Percentiles rank a stretch among this genome's conserved stretches.
These are phyloP conservation scores for Drosophila paracracens DNA, from an alignment of 2,888 invertebrate species.

Conservation along the genomic window DNA sequence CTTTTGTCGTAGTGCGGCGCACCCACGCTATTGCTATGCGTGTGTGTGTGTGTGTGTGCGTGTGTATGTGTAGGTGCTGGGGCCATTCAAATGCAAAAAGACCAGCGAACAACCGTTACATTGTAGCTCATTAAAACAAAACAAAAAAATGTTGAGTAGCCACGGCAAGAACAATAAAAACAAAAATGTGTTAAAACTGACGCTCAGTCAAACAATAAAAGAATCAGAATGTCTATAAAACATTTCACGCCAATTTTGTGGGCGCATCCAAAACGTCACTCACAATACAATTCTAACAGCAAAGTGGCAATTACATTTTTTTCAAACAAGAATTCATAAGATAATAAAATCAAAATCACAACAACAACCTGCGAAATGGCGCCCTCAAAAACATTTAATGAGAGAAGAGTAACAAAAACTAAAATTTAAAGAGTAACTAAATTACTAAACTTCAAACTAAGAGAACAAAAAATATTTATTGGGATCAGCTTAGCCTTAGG, in stretches of 20 bases:
- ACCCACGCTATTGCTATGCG: slow-evolving; percentile 59
- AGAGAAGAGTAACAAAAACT: background rate
- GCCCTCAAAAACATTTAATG: slow-evolving; percentile 39
- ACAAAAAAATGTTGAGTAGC: slow-evolving; percentile 43
- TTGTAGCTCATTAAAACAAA: slow-evolving; percentile 71
- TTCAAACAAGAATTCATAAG: background rate
- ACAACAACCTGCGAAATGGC: slow-evolving; percentile 44
- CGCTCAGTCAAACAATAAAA: slow-evolving; percentile 64
- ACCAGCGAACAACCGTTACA: slow-evolving; percentile 74
- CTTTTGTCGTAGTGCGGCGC: slow-evolving; percentile 42
- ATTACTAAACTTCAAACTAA: background rate
- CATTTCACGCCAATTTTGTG: slow-evolving; percentile 73
- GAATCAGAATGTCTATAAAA: slow-evolving; percentile 61
- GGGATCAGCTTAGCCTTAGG: background rate
- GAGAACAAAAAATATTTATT: background rate
- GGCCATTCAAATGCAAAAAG: slow-evolving; percentile 78
- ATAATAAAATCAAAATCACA: slow-evolving; percentile 39
- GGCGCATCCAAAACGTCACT: slow-evolving; percentile 56
- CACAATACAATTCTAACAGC: slow-evolving; percentile 40
- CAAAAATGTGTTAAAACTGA: slow-evolving; percentile 73
- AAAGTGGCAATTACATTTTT: slow-evolving; percentile 25
- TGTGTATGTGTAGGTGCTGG: slow-evolving; percentile 32
- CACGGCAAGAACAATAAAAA: slow-evolving; percentile 50
- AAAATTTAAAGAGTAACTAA: background rate
- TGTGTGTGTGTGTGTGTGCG: slow-evolving; percentile 22